Percentiles rank a stretch among this genome's conserved stretches.
Evolutionary conservation across 1,140 invertebrate genomes (phyloP).

Genomic region (Listronotus bonariensis): DNA sequence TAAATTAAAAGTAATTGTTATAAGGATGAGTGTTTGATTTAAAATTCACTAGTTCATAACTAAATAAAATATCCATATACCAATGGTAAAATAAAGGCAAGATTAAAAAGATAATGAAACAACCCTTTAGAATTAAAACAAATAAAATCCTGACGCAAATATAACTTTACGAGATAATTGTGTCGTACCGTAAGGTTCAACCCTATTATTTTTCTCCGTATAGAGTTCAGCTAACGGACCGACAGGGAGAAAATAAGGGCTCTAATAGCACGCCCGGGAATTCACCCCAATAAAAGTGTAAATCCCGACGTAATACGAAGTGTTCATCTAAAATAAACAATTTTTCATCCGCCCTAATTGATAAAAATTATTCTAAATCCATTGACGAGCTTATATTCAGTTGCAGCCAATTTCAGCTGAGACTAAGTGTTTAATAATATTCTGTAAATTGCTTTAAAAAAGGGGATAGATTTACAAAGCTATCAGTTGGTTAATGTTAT

Average conservation of each 20-base stretch:
- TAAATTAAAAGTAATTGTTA: too few relatives aligned
- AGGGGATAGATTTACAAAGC: not conserved
- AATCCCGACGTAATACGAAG: slow-evolving; percentile 29
- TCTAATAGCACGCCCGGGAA: slow-evolving; percentile 30
- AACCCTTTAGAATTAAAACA: slow-evolving; percentile 23
- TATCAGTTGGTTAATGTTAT: too few relatives aligned
- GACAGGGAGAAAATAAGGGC: slow-evolving; percentile 62
- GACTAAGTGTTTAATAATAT: slow-evolving; percentile 12
- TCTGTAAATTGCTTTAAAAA: not conserved
- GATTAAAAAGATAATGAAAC: slow-evolving; percentile 8
- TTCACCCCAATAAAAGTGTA: slow-evolving; percentile 35
- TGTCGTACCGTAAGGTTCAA: slow-evolving; percentile 29
- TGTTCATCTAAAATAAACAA: slow-evolving; percentile 34
- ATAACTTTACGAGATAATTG: slow-evolving; percentile 31
- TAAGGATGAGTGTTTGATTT: too few relatives aligned
- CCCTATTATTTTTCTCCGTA: slow-evolving; percentile 29
- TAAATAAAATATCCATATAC: too few relatives aligned
- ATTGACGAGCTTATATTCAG: slow-evolving; percentile 12
- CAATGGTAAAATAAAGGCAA: too few relatives aligned
- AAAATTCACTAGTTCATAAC: too few relatives aligned
- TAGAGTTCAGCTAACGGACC: slow-evolving; percentile 25
- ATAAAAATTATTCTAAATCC: slow-evolving; percentile 23
- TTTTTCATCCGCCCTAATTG: slow-evolving; percentile 33
- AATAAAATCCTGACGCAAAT: slow-evolving; percentile 22
- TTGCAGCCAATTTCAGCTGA: slow-evolving; percentile 1